phyloP scores from a whole-genome alignment of 2,113 vertebrate genomes.

The Oncorhynchus masou region DNA sequence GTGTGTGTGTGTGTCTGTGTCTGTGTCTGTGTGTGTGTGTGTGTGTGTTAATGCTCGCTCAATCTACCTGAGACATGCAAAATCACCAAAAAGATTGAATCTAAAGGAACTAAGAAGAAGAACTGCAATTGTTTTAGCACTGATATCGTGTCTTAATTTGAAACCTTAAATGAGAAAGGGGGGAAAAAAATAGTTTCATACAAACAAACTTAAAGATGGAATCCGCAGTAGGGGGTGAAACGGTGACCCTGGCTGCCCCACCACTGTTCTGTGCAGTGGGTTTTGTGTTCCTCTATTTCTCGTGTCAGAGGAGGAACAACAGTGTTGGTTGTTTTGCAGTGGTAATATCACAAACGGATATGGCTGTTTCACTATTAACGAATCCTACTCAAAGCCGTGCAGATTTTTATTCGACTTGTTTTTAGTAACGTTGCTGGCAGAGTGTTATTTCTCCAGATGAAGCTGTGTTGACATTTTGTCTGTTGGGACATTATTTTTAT shows the following conservation, averaged over 20 bases:
- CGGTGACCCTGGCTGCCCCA: too few relatives aligned
- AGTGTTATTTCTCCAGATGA: slow-evolving; percentile 52
- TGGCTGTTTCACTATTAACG: too few relatives aligned
- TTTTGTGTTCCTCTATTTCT: too few relatives aligned
- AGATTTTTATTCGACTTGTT: slow-evolving; percentile 37
- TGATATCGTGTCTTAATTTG: slow-evolving; percentile 81
- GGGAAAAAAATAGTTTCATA: slow-evolving; percentile 53
- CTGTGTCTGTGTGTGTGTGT: slow-evolving; percentile 88
- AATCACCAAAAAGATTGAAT: slow-evolving; percentile 88
- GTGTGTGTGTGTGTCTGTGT: slow-evolving; percentile 82
- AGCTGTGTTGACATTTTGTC: slow-evolving; percentile 57
- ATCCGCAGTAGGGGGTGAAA: too few relatives aligned
- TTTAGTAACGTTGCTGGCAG: slow-evolving; percentile 52
- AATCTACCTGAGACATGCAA: slow-evolving; percentile 84
- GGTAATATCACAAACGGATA: too few relatives aligned
- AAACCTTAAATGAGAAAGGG: slow-evolving; percentile 47
- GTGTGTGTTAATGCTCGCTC: slow-evolving; percentile 77
- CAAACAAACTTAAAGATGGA: slow-evolving; percentile 32
- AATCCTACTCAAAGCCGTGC: slow-evolving; percentile 40
- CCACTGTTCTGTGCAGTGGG: too few relatives aligned
- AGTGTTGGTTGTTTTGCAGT: not conserved
- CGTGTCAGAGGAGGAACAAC: too few relatives aligned
- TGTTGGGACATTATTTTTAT: slow-evolving; percentile 8
- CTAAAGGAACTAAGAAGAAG: slow-evolving; percentile 78
- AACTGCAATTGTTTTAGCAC: slow-evolving; percentile 72